Evolutionary conservation across 2,113 vertebrate genomes (phyloP), one percentile per base, ranked within the genome.

Genomic region (Hucho hucho): DNA sequence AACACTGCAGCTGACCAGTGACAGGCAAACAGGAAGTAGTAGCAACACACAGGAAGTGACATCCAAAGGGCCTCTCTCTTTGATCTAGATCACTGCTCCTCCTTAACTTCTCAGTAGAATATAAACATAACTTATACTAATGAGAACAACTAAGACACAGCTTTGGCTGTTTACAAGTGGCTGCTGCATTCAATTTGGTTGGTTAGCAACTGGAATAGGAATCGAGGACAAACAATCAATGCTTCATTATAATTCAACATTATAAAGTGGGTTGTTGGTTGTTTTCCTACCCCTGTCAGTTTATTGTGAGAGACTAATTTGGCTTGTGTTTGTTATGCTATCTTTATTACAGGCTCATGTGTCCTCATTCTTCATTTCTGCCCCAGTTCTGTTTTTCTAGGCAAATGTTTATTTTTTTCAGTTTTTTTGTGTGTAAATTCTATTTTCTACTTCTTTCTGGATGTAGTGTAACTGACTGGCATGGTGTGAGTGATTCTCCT

Each of bases 351-450:
- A 77, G 90, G 88, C 88, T 91, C 90, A 92, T 88, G 90, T 86
- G 92, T 94, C 92, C 90, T 91, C 90, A 93, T 94, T 95, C 91
- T 88, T 87, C 85, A 89, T 90, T 90, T 88, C 85, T 87, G 89
- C 86, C 87, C 91, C 87, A 92, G 78, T 91, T 93, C 80, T 63
- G 9, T 59, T 86, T 86, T 78, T 83, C 80, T 82, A 68, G 72
- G 80, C 72, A 87, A 87, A 85, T 84, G 77, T 86, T 90, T 82
- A 67, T 88, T 81, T 75, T 75, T 79, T 72, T 74, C 72, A 20
- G 4, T 68, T n/a, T 32, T 63, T 25, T 73, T 63, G 25, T 71
- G 84, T 79, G 85, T 84, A 84, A 56, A 65, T 80, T 75, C 72
- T 71, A 78, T 59, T 86, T 78, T 81, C 76, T 71, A 64, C 72